Conservation (phyloP, 2,797 vertebrate species). For the Botia kubotai region DNA sequence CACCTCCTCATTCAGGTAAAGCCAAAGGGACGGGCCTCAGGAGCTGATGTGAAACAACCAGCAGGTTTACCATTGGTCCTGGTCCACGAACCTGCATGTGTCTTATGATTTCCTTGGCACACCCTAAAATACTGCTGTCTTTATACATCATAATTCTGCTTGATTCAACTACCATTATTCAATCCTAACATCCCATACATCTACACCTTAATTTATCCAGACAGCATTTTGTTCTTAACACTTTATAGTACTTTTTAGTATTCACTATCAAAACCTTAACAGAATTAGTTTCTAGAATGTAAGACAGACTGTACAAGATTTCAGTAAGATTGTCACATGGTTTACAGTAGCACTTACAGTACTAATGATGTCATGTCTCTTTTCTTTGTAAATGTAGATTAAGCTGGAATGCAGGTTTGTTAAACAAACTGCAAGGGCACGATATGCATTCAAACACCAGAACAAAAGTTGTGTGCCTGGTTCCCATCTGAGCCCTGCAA, state of each 20-base stretch:
- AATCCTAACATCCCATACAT: neutral
- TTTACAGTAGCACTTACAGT: slow-evolving; percentile 1
- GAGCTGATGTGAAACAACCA: too few relatives aligned
- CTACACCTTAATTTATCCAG: neutral
- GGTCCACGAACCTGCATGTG: too few relatives aligned
- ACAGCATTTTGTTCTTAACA: neutral
- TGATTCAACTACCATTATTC: neutral
- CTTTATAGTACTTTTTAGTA: too few relatives aligned
- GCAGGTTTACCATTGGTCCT: too few relatives aligned
- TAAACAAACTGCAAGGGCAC: neutral
- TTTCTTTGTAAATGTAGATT: slow-evolving; percentile 7
- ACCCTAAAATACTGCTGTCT: too few relatives aligned
- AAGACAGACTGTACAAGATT: neutral
- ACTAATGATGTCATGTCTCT: neutral
- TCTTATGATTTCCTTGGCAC: too few relatives aligned
- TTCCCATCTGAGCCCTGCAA: neutral
- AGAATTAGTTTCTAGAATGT: neutral
- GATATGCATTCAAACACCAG: neutral
- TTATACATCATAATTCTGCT: neutral
- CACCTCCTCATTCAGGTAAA: neutral
- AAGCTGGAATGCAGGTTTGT: slow-evolving; percentile 11
- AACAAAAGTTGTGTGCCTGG: neutral
- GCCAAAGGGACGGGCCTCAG: too few relatives aligned
- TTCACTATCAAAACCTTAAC: too few relatives aligned
- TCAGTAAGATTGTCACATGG: neutral